Evolutionary conservation across 2,888 invertebrate genomes (phyloP), one percentile per base, ranked within the genome.

Genomic region (Norana najaformis): DNA sequence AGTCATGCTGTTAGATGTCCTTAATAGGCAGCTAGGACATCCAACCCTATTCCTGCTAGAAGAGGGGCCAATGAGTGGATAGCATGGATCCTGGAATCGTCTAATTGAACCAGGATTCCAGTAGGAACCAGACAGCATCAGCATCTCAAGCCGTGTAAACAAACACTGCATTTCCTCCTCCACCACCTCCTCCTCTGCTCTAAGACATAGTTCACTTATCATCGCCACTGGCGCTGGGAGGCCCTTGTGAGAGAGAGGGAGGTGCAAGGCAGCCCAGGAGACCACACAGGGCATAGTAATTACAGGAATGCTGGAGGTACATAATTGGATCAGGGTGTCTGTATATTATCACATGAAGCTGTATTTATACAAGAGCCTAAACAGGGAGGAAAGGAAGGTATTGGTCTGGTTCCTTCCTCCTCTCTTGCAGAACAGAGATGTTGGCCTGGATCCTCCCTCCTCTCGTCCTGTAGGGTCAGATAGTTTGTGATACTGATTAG

Each of bases 291-390:
- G 85, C 85, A 35, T 37, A 36, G 85, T 85, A 85, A 85, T 85
- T 85, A 37, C 37, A 36, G 85, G 85, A 85, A 85, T 85, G 85
- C 85, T 85, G 85, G 85, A 36, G 85, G 85, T 35, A 37, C 85
- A 85, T 85, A 85, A 85, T 85, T 85, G 85, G 85, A 85, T 85
- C 85, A 85, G 85, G 85, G 35, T 85, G 85, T 85, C 85, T 85
- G 85, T n/a, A 85, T 85, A 35, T 85, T 85, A 85, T 85, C 85
- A 85, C 30, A n/a, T n/a, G 5, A 23, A 23, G 85, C 36, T 36
- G 37, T 85, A 85, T 85, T 85, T 85, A 85, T 85, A 85, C 85
- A 85, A 85, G 85, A 37, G 85, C 30, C 35, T 69, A n/a, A n/a
- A n/a, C 30, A 69, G 69, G n/a, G 69, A 69, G 69, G 47, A 69